Base-by-base conservation (phyloP, 2,888 invertebrate species). In the Zeuzera pyrina region DNA sequence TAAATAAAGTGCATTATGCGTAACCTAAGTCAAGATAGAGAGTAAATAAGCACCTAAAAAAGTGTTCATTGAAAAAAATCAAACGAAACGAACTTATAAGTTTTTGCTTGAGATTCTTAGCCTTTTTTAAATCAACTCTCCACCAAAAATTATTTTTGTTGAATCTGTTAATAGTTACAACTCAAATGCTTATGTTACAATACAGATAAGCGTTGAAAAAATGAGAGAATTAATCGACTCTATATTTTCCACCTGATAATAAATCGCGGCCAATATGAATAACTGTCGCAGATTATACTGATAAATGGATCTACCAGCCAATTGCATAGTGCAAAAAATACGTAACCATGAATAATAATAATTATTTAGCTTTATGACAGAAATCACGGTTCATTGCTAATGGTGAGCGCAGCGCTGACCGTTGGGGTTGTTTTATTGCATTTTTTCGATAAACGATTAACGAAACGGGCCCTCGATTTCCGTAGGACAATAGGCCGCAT, bases 261-360 rank as follows among this genome's bases (percentile, higher is more conserved):
- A 67, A 66, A 68, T 66, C 63, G 57, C 54, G 61, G 57, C 52
- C 57, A 61, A 69, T 74, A 73, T 70, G 70, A 77, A 69, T 76
- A 76, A 71, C 66, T 68, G 66, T 68, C 64, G 58, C 63, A 77
- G 79, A 79, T 79, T 77, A 78, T 64, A 39, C 46, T 79, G 81
- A 81, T 79, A 76, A 77, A 81, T 78, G 74, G 58, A 57, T 47
- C 35, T 42, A 65, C 63, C 57, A 61, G 62, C 62, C 68, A 61
- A 70, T 70, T 62, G 60, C 61, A 52, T 48, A 11, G 8, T 24
- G 23, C 54, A 58, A 67, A 71, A 73, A 68, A 61, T 52, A 61
- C 47, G 52, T 39, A 42, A 43, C 55, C 47, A 69, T 74, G 76
- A 78, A 81, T 76, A 79, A 71, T n/a, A n/a, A n/a, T 71, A 68